Evolutionary conservation across 2,797 vertebrate genomes (phyloP), one percentile per base, ranked within the genome.

Genomic region (Silurus lanzhouensis): DNA sequence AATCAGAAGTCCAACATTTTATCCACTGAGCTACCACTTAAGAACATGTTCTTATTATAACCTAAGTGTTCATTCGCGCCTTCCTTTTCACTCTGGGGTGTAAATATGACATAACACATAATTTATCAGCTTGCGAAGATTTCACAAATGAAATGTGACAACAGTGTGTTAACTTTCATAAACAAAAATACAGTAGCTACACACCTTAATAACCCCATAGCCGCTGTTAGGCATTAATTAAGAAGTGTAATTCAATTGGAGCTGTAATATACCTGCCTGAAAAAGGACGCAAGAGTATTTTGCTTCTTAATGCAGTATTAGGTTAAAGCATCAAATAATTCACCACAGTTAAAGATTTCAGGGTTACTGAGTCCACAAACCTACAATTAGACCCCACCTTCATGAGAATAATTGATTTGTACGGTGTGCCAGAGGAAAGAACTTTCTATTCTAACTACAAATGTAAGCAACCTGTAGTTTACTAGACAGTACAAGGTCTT

Each of bases 401-500:
- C 44, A 67, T 57, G 19, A 46, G 20, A 31, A 67, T 19, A 38
- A 67, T 55, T 17, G 31, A 55, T 55, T 7, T 55, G 25, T 9
- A 81, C 67, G 63, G 61, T 25, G 13, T 52, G 79, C 46, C 79
- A 55, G 58, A 79, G 64, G 20, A 66, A 81, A 52, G 14, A n/a
- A n/a, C n/a, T 81, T 81, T 81, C 64, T 14, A 81, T 64, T 81
- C 8, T 67, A 67, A 27, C 46, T 61, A 66, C 79, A 55, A 81
- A 52, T 67, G 79, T 67, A 67, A 52, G 82, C 66, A 10, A 66
- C 78, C 61, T 81, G 78, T 44, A 27, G 78, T 81, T 81, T 79
- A 85, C 52, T 46, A 81, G 74, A 15, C n/a, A 52, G 22, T 64
- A 52, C 79, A 31, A 52, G 48, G 48, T 7, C 48, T 52, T 52